Percentiles rank a stretch among this genome's conserved stretches.
Evolutionary conservation across 30 jellyfish, hydroid and myxozoan genomes (phyloP).

Genomic region (Turritopsis rubra): DNA sequence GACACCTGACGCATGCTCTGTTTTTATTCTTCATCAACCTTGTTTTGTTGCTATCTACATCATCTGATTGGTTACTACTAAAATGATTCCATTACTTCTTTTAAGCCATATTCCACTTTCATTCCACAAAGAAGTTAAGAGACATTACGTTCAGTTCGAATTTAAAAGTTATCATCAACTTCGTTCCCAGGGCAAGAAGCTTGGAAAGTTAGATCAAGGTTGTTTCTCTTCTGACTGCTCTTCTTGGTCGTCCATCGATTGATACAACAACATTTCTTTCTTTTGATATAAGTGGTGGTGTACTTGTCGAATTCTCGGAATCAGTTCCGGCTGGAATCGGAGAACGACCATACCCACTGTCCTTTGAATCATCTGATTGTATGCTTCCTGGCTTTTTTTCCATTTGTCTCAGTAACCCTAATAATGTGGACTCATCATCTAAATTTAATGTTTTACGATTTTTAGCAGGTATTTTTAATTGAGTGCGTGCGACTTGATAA

Average conservation of each 20-base stretch:
- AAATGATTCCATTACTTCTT: too few relatives aligned
- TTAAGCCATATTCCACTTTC: too few relatives aligned
- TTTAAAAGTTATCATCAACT: too few relatives aligned
- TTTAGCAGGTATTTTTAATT: slow-evolving; percentile 60
- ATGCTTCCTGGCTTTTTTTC: slow-evolving; percentile 63
- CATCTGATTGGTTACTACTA: too few relatives aligned
- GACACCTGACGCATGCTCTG: too few relatives aligned
- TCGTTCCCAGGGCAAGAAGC: too few relatives aligned
- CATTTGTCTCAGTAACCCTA: slow-evolving; percentile 45
- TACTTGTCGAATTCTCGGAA: slow-evolving; percentile 4
- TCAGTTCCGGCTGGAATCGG: slow-evolving; percentile 40
- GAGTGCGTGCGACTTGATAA: slow-evolving; percentile 77
- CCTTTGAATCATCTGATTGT: slow-evolving; percentile 66
- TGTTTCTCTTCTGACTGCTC: not conserved
- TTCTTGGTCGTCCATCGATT: not conserved
- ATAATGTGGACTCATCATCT: slow-evolving; percentile 21
- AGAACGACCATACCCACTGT: slow-evolving; percentile 89
- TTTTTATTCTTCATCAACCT: too few relatives aligned
- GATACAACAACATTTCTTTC: not conserved
- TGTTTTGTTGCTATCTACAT: too few relatives aligned
- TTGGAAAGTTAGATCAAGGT: not conserved
- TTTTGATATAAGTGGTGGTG: not conserved
- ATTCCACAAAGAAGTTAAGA: too few relatives aligned
- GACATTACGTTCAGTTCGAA: too few relatives aligned
- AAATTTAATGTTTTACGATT: slow-evolving; percentile 40